Evolutionary conservation across 2,113 vertebrate species (phyloP).

Genomic region (Eidolon helvum): DNA sequence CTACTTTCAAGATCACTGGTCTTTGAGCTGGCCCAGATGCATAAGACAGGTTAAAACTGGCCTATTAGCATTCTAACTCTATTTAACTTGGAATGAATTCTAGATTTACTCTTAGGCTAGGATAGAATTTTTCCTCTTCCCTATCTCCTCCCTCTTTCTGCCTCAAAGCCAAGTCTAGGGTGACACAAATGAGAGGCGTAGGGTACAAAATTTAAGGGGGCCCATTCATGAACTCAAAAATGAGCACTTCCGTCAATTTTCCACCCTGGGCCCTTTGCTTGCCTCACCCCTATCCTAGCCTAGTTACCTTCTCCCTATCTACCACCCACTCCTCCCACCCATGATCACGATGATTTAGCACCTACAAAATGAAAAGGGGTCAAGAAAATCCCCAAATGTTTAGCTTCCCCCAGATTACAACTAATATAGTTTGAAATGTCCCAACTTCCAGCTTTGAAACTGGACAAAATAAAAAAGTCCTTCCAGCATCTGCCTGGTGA

Average conservation of each 20-base stretch:
- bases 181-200: background rate
- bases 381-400: background rate
- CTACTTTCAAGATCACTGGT: background rate
- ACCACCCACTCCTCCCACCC: background rate
- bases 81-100: slow-evolving; percentile 45
- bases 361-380: background rate
- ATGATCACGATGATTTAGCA: background rate
- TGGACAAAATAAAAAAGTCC: background rate
- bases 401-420: background rate
- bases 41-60: background rate
- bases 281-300: background rate
- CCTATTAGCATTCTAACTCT: background rate
- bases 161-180: background rate
- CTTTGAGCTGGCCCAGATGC: background rate
- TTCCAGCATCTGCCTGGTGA: background rate
- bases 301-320: background rate
- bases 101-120: slow-evolving; percentile 1
- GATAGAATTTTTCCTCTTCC: background rate
- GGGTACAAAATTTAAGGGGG: background rate
- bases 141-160: background rate
- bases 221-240: background rate
- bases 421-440: background rate
- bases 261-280: background rate
- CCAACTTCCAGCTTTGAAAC: background rate
- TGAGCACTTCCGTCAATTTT: background rate